Percentiles rank a stretch among this genome's conserved stretches.
phyloP scores from a whole-genome alignment of 2,113 vertebrate genomes.

The Dasyurus viverrinus region DNA sequence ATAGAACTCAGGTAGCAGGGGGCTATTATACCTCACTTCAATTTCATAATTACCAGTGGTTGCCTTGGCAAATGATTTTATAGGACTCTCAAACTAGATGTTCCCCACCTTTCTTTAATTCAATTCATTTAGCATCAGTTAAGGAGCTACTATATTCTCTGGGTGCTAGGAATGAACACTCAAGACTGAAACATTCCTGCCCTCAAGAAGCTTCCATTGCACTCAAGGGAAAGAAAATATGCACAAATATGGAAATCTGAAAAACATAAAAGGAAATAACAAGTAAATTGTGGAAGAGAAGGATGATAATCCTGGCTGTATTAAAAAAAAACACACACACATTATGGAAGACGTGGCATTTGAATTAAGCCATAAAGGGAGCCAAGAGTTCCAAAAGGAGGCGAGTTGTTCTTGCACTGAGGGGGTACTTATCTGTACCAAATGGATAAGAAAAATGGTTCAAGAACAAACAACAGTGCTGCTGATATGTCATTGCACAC shows the following conservation, averaged over 20 bases:
- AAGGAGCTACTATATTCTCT: not conserved
- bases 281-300: not conserved
- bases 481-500: not conserved
- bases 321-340: no score
- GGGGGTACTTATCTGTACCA: not conserved
- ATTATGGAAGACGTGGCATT: not conserved
- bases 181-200: not conserved
- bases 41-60: no score
- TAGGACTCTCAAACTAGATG: no score
- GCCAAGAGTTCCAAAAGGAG: not conserved
- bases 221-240: not conserved
- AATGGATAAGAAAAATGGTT: conserved; percentile 37
- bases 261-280: not conserved
- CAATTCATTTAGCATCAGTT: not conserved
- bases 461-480: conserved; percentile 7
- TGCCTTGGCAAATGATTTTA: no score
- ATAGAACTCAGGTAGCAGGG: no score
- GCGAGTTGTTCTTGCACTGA: not conserved
- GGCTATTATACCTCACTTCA: no score
- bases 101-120: not conserved
- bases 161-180: not conserved
- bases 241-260: not conserved
- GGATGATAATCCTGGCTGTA: not conserved
- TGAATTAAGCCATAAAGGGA: not conserved
- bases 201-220: not conserved